A percentile compares a stretch with the other conserved stretches of the same genome.
Evolutionary conservation across 2,113 vertebrate species (phyloP).

Genomic region (Gila orcuttii): DNA sequence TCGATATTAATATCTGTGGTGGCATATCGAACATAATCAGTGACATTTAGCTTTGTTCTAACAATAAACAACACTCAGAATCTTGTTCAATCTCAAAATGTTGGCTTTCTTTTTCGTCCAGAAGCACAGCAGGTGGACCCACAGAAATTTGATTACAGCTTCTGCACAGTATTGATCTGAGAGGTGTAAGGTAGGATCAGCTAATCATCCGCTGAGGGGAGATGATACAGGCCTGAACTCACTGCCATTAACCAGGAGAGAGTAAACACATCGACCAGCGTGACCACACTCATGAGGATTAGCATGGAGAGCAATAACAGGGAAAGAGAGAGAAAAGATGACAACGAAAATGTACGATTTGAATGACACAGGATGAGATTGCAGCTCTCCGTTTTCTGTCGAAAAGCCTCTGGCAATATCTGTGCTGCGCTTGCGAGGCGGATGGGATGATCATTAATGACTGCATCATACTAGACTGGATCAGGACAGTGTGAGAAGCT

Average conservation of each 20-base stretch:
- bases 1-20: slow-evolving; percentile 27
- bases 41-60: slow-evolving; percentile 23
- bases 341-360: background rate
- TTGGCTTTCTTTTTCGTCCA: slow-evolving; percentile 12
- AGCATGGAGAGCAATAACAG: slow-evolving; percentile 30
- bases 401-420: slow-evolving; percentile 52
- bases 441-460: slow-evolving; percentile 39
- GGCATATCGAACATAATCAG: background rate
- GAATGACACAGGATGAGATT: slow-evolving; percentile 9
- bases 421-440: background rate
- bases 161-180: slow-evolving; percentile 46
- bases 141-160: slow-evolving; percentile 52
- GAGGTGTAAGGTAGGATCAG: slow-evolving; percentile 42
- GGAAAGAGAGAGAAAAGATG: background rate
- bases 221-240: slow-evolving; percentile 31
- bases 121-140: slow-evolving; percentile 32
- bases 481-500: background rate
- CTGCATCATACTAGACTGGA: slow-evolving; percentile 57
- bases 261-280: slow-evolving; percentile 55
- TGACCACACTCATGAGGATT: slow-evolving; percentile 17
- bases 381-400: slow-evolving; percentile 60
- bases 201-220: slow-evolving; percentile 40
- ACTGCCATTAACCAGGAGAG: slow-evolving; percentile 49
- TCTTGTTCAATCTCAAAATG: slow-evolving; percentile 15
- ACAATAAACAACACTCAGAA: slow-evolving; percentile 20